Evolutionary conservation across 2,888 invertebrate species (phyloP), one percentile per base, ranked within the genome.

Genomic region (Proisotoma minuta): DNA sequence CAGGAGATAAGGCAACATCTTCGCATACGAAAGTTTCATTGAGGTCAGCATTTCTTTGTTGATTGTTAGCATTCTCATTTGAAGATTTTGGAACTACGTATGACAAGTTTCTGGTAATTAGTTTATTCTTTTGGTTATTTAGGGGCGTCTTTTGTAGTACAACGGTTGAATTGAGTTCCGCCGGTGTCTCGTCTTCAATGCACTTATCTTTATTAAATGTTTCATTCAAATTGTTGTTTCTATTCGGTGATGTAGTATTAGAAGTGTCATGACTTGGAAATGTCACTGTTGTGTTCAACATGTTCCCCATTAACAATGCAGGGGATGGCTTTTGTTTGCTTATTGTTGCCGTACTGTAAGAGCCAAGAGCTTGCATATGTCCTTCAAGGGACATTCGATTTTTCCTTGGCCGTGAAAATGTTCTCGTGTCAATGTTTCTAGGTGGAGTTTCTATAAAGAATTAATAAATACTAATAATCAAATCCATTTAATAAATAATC

Each of bases 341-440:
- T 18, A 61, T 40, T 12, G 23, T 50, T 5, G 20, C 22, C 8
- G 50, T 50, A n/a, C 20, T 50, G 15, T 22, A 50, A 5, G 12
- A 15, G 15, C 18, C 43, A 40, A 18, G 49, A 50, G 10, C 49
- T 24, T 4, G 39, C 8, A 43, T 15, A 43, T 43, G 43, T 43
- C 43, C 43, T 24, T 60, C 65, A n/a, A 69, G 34, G 2, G 68
- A 57, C 53, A 63, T 61, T 43, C 69, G 39, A 40, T 27, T 62
- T 47, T 69, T 71, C 57, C 66, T 71, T 0, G 69, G 69, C 47
- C 71, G 59, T 1, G 71, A 69, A 39, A 68, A 69, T 1, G 69
- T 71, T 18, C 71, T 49, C 2, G 68, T 62, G 24, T 71, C 71
- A 26, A 69, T 65, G 22, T 63, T 54, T 20, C 63, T 62, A 0